These are phyloP conservation scores for Ceratosolen fusciceps DNA, from an alignment of 1,140 invertebrate genomes.

Conservation along the genomic window DNA sequence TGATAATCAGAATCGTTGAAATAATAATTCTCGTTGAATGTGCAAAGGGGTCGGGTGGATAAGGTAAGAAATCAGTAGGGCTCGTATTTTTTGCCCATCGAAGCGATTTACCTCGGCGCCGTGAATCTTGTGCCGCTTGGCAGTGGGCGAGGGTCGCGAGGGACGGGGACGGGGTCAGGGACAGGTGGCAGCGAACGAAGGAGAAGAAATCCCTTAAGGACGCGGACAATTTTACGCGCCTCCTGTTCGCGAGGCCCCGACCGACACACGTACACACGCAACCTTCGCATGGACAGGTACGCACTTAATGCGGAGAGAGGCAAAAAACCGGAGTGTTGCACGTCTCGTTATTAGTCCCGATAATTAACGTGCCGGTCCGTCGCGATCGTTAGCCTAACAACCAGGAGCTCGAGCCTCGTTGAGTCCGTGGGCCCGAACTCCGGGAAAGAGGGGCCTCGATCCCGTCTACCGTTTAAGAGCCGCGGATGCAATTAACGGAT, in stretches of 20 bases:
- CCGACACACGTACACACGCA: too few species aligned
- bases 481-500: conserved; percentile 18
- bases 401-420: conserved; percentile 58
- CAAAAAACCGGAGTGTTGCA: conserved; percentile 36
- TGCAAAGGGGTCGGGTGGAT: not conserved
- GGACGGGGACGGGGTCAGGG: not conserved
- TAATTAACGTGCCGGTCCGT: conserved; percentile 61
- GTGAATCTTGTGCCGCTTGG: not conserved
- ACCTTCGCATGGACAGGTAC: not conserved
- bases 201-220: not conserved
- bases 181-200: too few species aligned
- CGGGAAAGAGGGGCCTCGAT: not conserved
- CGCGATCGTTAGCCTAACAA: conserved; percentile 63
- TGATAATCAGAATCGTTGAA: not conserved
- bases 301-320: not conserved
- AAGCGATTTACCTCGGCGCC: not conserved
- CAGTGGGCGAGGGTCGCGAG: not conserved
- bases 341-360: conserved; percentile 61
- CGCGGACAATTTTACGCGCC: not conserved
- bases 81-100: not conserved
- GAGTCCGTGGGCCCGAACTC: conserved; percentile 8
- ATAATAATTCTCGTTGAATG: not conserved
- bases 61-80: not conserved
- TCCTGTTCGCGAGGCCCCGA: not conserved
- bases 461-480: not conserved